Evolutionary conservation across 2,113 vertebrate genomes (phyloP), one percentile per base, ranked within the genome.

Genomic region (Abramis brama): DNA sequence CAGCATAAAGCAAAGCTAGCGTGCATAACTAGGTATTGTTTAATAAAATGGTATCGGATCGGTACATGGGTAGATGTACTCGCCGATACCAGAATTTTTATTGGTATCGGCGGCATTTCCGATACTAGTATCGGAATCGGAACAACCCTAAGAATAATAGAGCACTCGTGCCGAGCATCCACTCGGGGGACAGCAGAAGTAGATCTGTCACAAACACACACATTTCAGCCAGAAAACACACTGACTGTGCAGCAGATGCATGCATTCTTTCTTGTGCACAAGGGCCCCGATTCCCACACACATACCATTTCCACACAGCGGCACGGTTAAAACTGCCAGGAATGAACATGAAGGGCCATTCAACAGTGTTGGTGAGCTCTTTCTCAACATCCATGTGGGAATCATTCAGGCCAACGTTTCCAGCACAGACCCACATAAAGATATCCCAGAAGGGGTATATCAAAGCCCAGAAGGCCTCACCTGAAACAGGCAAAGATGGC

Each of bases 281-380:
- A 52, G 78, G 21, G 10, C 30, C 23, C 43, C 17, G 59, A 9
- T 45, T 13, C 57, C 39, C 39, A 39, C 55, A 68, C 52, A 59
- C 70, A 55, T 39, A 36, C 21, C 25, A 36, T 43, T 39, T 45
- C 64, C 21, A 36, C 45, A 79, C 39, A 71, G 62, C 23, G 45
- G 36, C 30, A 23, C 11, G 3, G 23, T 5, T 47, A n/a, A 33
- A 13, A 80, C 50, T 64, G 70, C 47, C 27, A 23, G 43, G 50
- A 85, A 77, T 82, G 66, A 79, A 86, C 85, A 83, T 57, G 68
- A 74, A 5, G 15, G 64, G 73, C 39, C 19, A 9, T 57, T 57
- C 27, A 62, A 39, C 71, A 86, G 43, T 45, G 39, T 45, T 66
- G 55, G 64, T 62, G 76, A 50, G 66, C 75, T 73, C 25, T 71